Evolutionary conservation across 2,113 vertebrate species (phyloP).

Genomic region (Neogale vison): DNA sequence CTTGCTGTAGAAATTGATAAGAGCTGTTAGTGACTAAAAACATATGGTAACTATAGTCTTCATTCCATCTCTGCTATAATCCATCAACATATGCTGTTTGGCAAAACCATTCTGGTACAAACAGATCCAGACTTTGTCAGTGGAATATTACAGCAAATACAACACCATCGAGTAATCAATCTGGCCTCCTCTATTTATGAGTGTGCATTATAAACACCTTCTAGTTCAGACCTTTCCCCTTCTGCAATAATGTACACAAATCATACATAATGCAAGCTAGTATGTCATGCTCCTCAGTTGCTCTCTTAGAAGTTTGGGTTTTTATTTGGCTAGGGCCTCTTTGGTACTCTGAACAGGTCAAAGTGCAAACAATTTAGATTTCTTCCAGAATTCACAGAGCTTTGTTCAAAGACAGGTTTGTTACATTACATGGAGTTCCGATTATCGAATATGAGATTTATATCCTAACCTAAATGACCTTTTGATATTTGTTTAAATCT

Average conservation of each 20-base stretch:
- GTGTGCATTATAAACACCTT: not conserved
- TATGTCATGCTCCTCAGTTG: not conserved
- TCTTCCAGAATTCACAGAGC: not conserved
- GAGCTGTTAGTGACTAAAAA: not conserved
- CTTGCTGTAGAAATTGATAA: not conserved
- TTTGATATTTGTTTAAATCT: not conserved
- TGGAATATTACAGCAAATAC: not conserved
- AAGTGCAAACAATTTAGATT: not conserved
- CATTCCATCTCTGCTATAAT: not conserved
- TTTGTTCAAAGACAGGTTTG: not conserved
- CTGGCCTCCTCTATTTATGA: not conserved
- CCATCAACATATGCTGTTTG: not conserved
- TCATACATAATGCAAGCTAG: not conserved
- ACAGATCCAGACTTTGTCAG: not conserved
- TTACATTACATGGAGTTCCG: not conserved
- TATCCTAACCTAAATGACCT: not conserved
- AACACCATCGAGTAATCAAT: not conserved
- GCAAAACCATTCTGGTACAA: not conserved
- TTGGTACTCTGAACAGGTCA: not conserved
- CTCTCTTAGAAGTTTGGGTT: not conserved
- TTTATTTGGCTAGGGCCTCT: not conserved
- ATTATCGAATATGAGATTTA: not conserved
- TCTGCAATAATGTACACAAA: not conserved
- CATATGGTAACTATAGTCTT: not conserved
- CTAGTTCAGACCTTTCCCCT: not conserved